A percentile compares a stretch with the other conserved stretches of the same genome.
phyloP scores from a whole-genome alignment of 2,888 invertebrate species.

The Agonopterix alstromeriana region DNA sequence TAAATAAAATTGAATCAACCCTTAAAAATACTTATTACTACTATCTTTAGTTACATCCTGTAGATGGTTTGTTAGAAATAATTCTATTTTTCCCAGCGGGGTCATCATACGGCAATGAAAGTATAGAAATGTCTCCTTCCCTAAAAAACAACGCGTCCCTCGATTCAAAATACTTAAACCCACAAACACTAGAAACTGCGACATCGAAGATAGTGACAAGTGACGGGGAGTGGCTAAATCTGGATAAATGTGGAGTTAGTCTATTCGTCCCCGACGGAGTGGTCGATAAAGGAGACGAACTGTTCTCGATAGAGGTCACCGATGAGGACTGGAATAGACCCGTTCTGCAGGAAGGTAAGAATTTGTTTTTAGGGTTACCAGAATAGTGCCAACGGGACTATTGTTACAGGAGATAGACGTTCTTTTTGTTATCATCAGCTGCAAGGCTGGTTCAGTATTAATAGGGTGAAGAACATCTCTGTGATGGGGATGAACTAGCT shows the following conservation, averaged over 20 bases:
- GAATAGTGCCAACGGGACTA: too few relatives aligned
- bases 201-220: slow-evolving; percentile 71
- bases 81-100: slow-evolving; percentile 44
- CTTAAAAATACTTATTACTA: too few relatives aligned
- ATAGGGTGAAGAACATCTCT: too few relatives aligned
- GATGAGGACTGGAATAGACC: slow-evolving; percentile 95
- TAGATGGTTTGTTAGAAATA: too few relatives aligned
- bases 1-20: too few relatives aligned
- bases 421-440: too few relatives aligned
- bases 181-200: slow-evolving; percentile 46
- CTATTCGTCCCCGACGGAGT: slow-evolving; percentile 93
- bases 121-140: slow-evolving; percentile 68
- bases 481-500: too few relatives aligned
- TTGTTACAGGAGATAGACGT: too few relatives aligned
- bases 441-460: too few relatives aligned
- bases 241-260: slow-evolving; percentile 87
- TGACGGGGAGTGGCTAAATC: slow-evolving; percentile 78
- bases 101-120: slow-evolving; percentile 61
- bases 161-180: slow-evolving; percentile 46
- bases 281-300: slow-evolving; percentile 87
- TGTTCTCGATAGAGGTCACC: slow-evolving; percentile 91
- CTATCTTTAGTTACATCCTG: too few relatives aligned
- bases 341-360: slow-evolving; percentile 82
- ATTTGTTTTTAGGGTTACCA: too few relatives aligned
- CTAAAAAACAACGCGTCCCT: slow-evolving; percentile 61